Conservation (phyloP, 2,797 vertebrate genomes). For the Artibeus lituratus region DNA sequence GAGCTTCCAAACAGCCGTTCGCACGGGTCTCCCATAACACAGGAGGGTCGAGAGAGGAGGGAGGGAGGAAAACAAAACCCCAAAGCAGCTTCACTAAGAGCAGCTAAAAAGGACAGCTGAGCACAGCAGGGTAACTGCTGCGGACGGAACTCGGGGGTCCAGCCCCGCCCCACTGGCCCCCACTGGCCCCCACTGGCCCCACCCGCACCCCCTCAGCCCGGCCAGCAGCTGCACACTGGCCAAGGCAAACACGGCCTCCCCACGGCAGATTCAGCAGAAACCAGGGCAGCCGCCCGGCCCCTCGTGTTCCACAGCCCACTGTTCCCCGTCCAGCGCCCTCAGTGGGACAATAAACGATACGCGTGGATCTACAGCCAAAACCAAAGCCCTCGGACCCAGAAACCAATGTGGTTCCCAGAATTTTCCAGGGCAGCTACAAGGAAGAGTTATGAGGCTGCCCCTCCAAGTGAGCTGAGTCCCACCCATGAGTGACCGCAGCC, state of each 20-base stretch:
- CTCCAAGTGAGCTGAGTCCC: conserved; percentile 44
- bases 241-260: conserved; percentile 63
- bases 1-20: neutral
- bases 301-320: conserved; percentile 46
- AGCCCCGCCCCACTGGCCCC: neutral
- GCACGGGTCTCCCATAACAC: neutral
- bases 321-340: conserved; percentile 45
- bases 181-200: neutral
- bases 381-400: conserved; percentile 5
- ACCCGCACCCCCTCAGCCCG: neutral
- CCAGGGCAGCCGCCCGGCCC: conserved; percentile 19
- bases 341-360: conserved; percentile 45
- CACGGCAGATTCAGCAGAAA: conserved; percentile 68
- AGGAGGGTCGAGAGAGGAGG: neutral
- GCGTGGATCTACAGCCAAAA: conserved; percentile 10
- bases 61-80: neutral
- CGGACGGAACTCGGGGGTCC: fast-evolving
- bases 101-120: neutral
- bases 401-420: conserved; percentile 39
- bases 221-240: conserved; percentile 37
- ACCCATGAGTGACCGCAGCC: conserved; percentile 31
- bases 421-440: conserved; percentile 55
- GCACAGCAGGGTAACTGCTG: neutral
- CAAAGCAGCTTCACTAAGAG: neutral
- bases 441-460: conserved; percentile 45